Percentiles rank a stretch among this genome's conserved stretches.
Conservation (phyloP, 35 echinoderm and acorn worm genomes). For the Apostichopus japonicus region DNA sequence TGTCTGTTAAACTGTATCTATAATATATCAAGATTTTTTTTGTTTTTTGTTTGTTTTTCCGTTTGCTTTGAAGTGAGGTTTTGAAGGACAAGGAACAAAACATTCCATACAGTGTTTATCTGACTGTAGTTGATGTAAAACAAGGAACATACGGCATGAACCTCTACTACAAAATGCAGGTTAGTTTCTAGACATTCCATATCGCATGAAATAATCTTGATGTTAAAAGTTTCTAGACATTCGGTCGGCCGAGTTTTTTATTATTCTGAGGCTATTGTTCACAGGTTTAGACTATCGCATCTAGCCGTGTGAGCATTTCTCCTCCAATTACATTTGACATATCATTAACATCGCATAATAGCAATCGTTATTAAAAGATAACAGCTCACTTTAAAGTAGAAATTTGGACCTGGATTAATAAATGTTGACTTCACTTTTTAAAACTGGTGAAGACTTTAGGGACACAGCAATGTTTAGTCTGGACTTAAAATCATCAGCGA, state of each 20-base stretch:
- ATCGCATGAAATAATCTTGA: no score
- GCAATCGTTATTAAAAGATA: no score
- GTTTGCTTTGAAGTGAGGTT: slow-evolving; percentile 53
- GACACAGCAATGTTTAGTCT: not conserved
- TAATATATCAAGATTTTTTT: not conserved
- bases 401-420: no score
- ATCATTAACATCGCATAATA: no score
- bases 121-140: slow-evolving; percentile 94
- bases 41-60: not conserved
- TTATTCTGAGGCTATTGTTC: no score
- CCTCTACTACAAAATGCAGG: slow-evolving; percentile 98
- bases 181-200: slow-evolving; percentile 32
- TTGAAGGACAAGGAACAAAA: slow-evolving; percentile 81
- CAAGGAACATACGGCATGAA: slow-evolving; percentile 90
- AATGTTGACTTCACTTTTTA: no score
- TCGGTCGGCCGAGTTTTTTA: not conserved
- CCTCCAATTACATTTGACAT: no score
- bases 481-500: not conserved
- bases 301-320: no score
- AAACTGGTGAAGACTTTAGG: no score
- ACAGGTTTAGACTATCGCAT: no score
- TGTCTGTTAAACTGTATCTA: not conserved
- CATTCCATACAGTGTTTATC: slow-evolving; percentile 92
- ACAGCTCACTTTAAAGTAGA: no score
- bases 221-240: not conserved